A percentile compares a stretch with the other conserved stretches of the same genome.
Conservation (phyloP, 2,113 vertebrate genomes). For the Triplophysa rosa region DNA sequence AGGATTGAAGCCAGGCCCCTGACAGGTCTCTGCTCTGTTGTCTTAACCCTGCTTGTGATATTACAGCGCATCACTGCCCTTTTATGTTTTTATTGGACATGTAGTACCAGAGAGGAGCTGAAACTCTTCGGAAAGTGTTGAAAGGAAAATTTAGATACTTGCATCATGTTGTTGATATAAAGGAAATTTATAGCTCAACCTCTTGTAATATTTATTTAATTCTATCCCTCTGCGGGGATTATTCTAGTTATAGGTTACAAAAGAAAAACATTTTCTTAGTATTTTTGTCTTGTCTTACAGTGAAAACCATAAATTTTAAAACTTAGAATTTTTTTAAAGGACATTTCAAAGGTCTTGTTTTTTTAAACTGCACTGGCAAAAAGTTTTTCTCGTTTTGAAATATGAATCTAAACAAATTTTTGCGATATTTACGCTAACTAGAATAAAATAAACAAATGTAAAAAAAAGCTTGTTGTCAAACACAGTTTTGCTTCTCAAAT, state of each 20-base stretch:
- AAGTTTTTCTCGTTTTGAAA: too few species aligned
- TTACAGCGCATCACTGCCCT: slow-evolving; percentile 58
- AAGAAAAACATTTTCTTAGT: too few species aligned
- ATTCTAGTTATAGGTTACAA: too few species aligned
- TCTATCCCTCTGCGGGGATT: too few species aligned
- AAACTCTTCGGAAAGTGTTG: slow-evolving; percentile 4
- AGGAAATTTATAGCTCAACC: background rate
- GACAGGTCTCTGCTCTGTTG: slow-evolving; percentile 54
- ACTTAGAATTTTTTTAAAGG: background rate
- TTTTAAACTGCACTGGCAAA: too few species aligned
- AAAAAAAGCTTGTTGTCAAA: too few species aligned
- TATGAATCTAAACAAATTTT: too few species aligned
- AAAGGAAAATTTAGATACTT: background rate
- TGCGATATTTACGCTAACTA: too few species aligned
- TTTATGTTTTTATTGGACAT: slow-evolving; percentile 55
- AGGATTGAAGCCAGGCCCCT: background rate
- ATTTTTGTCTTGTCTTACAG: too few species aligned
- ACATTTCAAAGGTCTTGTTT: background rate
- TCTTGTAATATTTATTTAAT: background rate
- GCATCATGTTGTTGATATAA: slow-evolving; percentile 3
- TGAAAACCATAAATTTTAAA: too few species aligned
- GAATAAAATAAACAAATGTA: too few species aligned
- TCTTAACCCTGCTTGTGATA: slow-evolving; percentile 65
- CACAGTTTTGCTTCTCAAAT: too few species aligned
- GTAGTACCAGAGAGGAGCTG: background rate